Evolutionary conservation across 2,888 invertebrate species (phyloP), one percentile per base, ranked within the genome.

Genomic region (Myopa tessellatipennis): DNA sequence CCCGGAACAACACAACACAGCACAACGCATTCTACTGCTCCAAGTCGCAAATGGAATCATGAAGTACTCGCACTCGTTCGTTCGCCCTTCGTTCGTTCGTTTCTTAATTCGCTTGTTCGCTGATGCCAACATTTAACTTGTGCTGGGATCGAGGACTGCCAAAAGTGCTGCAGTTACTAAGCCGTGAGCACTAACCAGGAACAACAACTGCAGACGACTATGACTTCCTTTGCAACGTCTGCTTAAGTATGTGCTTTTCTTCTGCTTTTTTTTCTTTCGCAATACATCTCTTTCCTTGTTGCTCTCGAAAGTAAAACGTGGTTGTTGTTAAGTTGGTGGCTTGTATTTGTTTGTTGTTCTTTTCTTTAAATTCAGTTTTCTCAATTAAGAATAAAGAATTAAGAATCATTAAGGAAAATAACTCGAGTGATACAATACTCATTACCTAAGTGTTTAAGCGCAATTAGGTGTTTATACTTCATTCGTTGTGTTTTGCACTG

Each of bases 41-140:
- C 55, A 63, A 34, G 45, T 58, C 40, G 70, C 50, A 76, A 63
- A 63, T 71, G 70, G 63, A 75, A 68, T 75, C 75, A 58, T 74
- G 67, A 67, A 52, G 68, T 68, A 38, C 60, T 45, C 70, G 26
- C 6, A 52, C 70, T 71, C 45, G 58, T n/a, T 58, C 58, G 58
- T n/a, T 58, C 26, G 26, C 26, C 6, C 45, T 45, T 45, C 45
- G 45, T 45, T 45, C 45, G 45, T 45, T 1, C 45, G 45, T 45
- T 45, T 10, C 7, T 45, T 10, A 10, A 6, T 45, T 45, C 45
- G 65, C 5, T 34, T 65, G 36, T 14, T 34, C 36, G 36, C 8
- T 26, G 55, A 36, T 40, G 34, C 73, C 63, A 73, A 26, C 73
- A 26, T 45, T n/a, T 18, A 26, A 73, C 58, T 16, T 72, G 60